Conservation (phyloP, 2,888 invertebrate species). For the Anagyrus pseudococci region DNA sequence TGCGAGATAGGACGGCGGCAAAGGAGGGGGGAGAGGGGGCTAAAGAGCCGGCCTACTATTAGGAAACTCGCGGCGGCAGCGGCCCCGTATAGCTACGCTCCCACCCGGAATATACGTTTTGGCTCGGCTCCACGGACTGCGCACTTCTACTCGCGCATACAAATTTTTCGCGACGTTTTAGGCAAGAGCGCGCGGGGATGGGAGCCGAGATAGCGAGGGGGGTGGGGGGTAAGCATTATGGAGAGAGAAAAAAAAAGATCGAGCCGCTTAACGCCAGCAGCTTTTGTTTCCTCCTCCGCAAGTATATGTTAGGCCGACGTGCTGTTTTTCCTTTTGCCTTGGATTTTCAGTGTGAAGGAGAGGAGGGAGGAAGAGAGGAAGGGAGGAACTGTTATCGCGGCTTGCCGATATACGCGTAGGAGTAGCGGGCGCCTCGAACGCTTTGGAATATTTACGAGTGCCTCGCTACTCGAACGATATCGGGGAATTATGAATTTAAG, state of each 20-base stretch:
- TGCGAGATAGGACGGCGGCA: neutral
- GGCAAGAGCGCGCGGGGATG: too few relatives aligned
- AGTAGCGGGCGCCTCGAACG: too few relatives aligned
- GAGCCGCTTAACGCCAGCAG: neutral
- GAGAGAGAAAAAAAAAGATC: too few relatives aligned
- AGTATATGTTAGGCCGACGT: neutral
- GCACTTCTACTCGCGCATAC: conserved; percentile 30
- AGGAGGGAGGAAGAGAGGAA: too few relatives aligned
- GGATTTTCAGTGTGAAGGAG: too few relatives aligned
- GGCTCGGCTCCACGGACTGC: conserved; percentile 30
- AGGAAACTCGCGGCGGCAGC: neutral
- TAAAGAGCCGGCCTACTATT: conserved; percentile 4
- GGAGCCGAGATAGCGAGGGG: neutral
- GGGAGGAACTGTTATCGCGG: too few relatives aligned
- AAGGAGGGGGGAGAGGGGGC: neutral
- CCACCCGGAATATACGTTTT: conserved; percentile 1
- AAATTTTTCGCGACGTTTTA: conserved; percentile 21
- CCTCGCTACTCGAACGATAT: conserved; percentile 7
- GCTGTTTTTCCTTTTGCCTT: neutral
- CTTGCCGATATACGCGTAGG: too few relatives aligned
- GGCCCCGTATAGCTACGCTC: conserved; percentile 17
- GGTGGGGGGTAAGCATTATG: too few relatives aligned
- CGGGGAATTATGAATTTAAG: conserved; percentile 1
- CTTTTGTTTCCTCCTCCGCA: neutral
- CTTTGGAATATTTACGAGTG: conserved; percentile 19